These are phyloP conservation scores for Nineta flava DNA, from an alignment of 2,888 invertebrate species.

Conservation along the genomic window DNA sequence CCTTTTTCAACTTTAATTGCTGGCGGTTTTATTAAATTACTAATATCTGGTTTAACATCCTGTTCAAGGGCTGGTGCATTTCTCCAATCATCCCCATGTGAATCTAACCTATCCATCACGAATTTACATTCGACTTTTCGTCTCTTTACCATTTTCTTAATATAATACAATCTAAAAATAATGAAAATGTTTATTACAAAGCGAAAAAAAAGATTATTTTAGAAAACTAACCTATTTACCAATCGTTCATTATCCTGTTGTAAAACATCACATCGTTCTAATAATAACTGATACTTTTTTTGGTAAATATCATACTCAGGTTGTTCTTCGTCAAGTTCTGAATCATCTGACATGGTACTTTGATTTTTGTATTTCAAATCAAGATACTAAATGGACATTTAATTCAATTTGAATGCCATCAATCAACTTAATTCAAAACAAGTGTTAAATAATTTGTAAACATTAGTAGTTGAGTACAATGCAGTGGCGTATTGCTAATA, in stretches of 20 bases:
- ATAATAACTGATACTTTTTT: conserved; percentile 53
- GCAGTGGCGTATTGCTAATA: no score
- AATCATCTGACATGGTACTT: conserved; percentile 37
- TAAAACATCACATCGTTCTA: conserved; percentile 57
- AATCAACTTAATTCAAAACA: no score
- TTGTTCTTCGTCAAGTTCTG: conserved; percentile 36
- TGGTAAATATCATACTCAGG: conserved; percentile 52
- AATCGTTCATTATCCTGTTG: conserved; percentile 65
- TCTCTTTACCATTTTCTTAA: conserved; percentile 49
- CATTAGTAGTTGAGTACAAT: no score
- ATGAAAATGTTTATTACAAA: background rate
- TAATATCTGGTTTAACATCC: conserved; percentile 27
- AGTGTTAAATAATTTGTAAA: no score
- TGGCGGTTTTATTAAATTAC: conserved; percentile 11
- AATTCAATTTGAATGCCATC: no score
- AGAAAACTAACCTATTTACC: conserved; percentile 36
- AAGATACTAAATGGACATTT: no score
- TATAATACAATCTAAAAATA: conserved; percentile 45
- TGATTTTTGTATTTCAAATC: background rate
- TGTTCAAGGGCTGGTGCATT: conserved; percentile 39
- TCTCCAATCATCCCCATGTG: conserved; percentile 53
- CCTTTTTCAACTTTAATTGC: conserved; percentile 18
- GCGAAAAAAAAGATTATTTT: background rate
- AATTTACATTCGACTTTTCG: conserved; percentile 52
- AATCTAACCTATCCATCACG: conserved; percentile 48